Evolutionary conservation across 2,888 invertebrate genomes (phyloP), one percentile per base, ranked within the genome.

Genomic region (Frankliniella intonsa): DNA sequence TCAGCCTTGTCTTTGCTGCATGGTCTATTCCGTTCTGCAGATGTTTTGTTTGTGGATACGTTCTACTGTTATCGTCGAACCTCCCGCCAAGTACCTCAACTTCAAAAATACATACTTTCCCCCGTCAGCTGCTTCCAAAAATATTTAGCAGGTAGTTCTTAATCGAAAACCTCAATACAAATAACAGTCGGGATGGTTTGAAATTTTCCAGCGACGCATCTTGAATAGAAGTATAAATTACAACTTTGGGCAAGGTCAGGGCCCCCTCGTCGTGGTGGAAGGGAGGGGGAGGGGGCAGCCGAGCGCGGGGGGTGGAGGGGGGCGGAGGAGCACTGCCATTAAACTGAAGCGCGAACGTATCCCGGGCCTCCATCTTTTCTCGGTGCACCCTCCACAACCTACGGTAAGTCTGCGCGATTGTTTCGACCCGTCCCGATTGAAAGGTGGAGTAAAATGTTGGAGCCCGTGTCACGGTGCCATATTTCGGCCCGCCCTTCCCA

Each of bases 331-430:
- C 69, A n/a, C 0, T 17, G 17, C 0, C n/a, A n/a, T 22, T 12
- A 12, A 76, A 76, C 69, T 25, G 25, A 9, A 69, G 25, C 69
- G 69, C 69, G 69, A 76, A 76, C 69, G 69, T 76, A 76, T 76
- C 69, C 69, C 69, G 69, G 25, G 11, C 69, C 69, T 76, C 69
- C 69, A 76, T 76, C 69, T 76, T 76, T 76, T 76, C 69, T 76
- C 69, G 12, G 69, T 76, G 69, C 69, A 76, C 69, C 25, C n/a
- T 76, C 14, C 69, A 25, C 69, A 76, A 25, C 25, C 25, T 8
- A 76, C 22, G 69, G 69, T 76, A 76, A 22, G 69, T 76, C 69
- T 76, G 22, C 25, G 25, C 25, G 22, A 25, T n/a, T 17, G 62
- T 14, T 76, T 76, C 25, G 11, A 12, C 25, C 22, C 12, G 69